Evolutionary conservation across 2,888 invertebrate genomes (phyloP).

Genomic region (Saturnia japonica): DNA sequence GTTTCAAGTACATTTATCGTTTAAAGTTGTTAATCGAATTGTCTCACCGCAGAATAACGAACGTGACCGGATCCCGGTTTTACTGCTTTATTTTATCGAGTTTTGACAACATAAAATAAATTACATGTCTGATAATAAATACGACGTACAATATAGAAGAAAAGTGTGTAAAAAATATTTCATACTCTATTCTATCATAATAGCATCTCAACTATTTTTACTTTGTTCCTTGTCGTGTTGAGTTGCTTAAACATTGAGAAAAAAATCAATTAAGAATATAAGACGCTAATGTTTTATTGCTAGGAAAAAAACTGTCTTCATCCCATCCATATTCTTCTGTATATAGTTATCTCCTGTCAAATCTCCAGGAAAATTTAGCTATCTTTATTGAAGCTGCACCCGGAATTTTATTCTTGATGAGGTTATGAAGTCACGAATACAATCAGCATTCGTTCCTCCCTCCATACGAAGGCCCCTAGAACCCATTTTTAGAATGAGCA

Average conservation of each 20-base stretch:
- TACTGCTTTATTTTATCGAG: slow-evolving; percentile 6
- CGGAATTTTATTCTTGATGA: too few relatives aligned
- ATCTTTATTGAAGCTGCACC: too few relatives aligned
- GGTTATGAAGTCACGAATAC: too few relatives aligned
- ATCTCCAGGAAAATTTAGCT: too few relatives aligned
- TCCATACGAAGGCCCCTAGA: too few relatives aligned
- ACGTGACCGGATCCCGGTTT: neutral
- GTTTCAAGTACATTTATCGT: slow-evolving; percentile 2
- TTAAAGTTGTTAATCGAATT: slow-evolving; percentile 5
- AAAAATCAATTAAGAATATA: too few relatives aligned
- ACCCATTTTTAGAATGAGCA: too few relatives aligned
- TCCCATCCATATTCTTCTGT: too few relatives aligned
- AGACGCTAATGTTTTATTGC: too few relatives aligned
- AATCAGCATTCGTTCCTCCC: too few relatives aligned
- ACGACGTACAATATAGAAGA: neutral
- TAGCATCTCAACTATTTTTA: neutral
- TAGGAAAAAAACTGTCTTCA: too few relatives aligned
- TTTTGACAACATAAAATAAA: slow-evolving; percentile 8
- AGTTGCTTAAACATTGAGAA: neutral
- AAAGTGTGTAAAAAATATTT: neutral
- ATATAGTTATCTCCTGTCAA: too few relatives aligned
- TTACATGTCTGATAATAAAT: neutral
- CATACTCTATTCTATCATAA: neutral
- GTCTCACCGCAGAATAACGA: neutral
- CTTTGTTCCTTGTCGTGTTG: neutral